Evolutionary conservation across 1,140 invertebrate species (phyloP), one percentile per base, ranked within the genome.

Genomic region (Lordiphosa clarofinis): DNA sequence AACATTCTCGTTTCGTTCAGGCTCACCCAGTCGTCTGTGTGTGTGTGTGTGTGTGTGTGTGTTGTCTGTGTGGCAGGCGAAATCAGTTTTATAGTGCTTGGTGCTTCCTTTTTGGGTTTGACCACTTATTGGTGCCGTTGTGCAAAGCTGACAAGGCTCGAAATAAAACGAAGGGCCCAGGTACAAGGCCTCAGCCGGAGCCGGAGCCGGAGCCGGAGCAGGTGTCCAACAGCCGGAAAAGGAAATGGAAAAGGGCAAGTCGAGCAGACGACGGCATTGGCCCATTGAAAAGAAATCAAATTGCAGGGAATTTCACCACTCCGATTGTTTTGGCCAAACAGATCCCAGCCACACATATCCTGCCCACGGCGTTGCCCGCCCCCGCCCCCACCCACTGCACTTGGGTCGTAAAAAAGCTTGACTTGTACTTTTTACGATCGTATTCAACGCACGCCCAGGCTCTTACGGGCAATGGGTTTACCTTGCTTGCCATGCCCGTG

Each of bases 201-300:
- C 49, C 11, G 39, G 12, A n/a, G 11, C 49, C 36, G 13, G 15
- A 15, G 15, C 24, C 24, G 2, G 12, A 28, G 24, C 24, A 46
- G 43, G 43, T 31, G 43, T 46, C 43, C 24, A 46, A 46, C n/a
- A 46, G 31, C 24, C 43, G 24, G 24, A 46, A 46, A 46, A 28
- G 43, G 43, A 46, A 46, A 46, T 46, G 19, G 19, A 8, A 10
- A 9, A 21, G 4, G 42, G 19, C 19, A 44, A 38, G 12, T 10
- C 8, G 10, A 37, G 36, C 13, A 15, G 39, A 15, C 15, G 6
- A 24, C 19, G 43, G 35, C 49, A 21, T 52, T 11, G 24, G 28
- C 38, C 52, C 52, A 54, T 54, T 54, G 52, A 54, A 54, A 54
- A 54, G 52, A 40, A 54, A 54, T 54, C 40, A 54, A 54, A 54